Evolutionary conservation across 2,888 invertebrate genomes (phyloP), one percentile per base, ranked within the genome.

Genomic region (Phania funesta): DNA sequence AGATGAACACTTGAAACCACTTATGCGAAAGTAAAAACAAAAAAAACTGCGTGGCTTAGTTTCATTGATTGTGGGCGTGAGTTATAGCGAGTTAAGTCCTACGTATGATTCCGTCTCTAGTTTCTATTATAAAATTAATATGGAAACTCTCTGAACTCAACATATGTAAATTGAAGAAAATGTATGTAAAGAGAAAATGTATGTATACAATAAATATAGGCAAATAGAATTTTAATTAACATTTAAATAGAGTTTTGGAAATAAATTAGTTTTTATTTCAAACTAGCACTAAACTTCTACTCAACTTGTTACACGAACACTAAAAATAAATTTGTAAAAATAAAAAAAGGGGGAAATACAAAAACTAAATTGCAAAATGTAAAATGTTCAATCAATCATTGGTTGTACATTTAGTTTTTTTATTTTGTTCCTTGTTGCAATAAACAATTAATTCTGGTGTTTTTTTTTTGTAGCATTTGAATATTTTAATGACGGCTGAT

Each of bases 371-470:
- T 7, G 38, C 38, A 50, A 54, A 32, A 5, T 32, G 16, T 50
- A 26, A 80, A 67, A 60, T 76, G 35, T 50, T 35, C 65, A 60
- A 73, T 81, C 71, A 60, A 54, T 67, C 71, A 80, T 67, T 52
- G 24, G 9, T 9, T 48, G 20, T 50, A 54, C 52, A 60, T 62
- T 54, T 54, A 54, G 46, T 48, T 48, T 44, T 29, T 38, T 16
- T 29, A n/a, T 20, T 11, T 44, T 52, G 11, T 50, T 16, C 32
- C 38, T 32, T 32, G 22, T 56, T 64, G 50, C 44, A 50, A 38
- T n/a, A 48, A 26, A 20, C 44, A 68, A 68, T 68, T 32, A 68
- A 60, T 68, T 60, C 35, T 60, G 20, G 11, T 60, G 48, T 16
- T 76, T 32, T 58, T 41, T 9, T 41, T 9, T 6, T 38, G 0